phyloP scores from a whole-genome alignment of 2,888 invertebrate genomes.

The Falcaria lacertinaria region DNA sequence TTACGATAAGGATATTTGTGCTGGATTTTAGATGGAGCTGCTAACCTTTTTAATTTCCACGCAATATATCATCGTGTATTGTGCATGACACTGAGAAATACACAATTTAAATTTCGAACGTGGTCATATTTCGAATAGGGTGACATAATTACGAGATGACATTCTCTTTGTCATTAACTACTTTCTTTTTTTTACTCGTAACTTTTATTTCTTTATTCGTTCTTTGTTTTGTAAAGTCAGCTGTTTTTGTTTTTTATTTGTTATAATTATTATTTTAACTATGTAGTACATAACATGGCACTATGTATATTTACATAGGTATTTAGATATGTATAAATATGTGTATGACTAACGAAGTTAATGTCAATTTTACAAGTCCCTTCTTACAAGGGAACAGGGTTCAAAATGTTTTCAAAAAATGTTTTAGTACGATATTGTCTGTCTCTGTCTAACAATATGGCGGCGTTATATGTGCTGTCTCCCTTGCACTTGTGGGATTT shows the following conservation, averaged over 20 bases:
- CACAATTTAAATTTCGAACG: slow-evolving; percentile 28
- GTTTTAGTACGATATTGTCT: slow-evolving; percentile 23
- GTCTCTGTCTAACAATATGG: slow-evolving; percentile 41
- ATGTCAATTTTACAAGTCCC: slow-evolving; percentile 17
- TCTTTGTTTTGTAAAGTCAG: not conserved
- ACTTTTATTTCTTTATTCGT: not conserved
- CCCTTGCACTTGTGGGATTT: slow-evolving; percentile 42
- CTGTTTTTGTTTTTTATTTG: no score
- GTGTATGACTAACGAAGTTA: slow-evolving; percentile 1
- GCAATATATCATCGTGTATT: slow-evolving; percentile 16
- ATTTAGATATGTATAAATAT: not conserved
- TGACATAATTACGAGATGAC: not conserved
- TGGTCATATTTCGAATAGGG: slow-evolving; percentile 23
- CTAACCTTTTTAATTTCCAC: slow-evolving; percentile 2
- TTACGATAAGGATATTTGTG: no score
- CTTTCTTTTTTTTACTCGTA: not conserved
- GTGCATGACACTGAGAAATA: slow-evolving; percentile 32
- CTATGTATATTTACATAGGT: slow-evolving; percentile 10
- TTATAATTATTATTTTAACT: no score
- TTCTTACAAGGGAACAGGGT: slow-evolving; percentile 29
- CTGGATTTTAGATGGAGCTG: slow-evolving; percentile 11
- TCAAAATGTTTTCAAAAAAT: slow-evolving; percentile 24
- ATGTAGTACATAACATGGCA: not conserved
- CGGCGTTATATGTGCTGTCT: slow-evolving; percentile 31
- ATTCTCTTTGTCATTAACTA: not conserved